Percentiles rank a stretch among this genome's conserved stretches.
Conservation (phyloP, 2,888 invertebrate genomes). For the Patella ulyssiponensis region DNA sequence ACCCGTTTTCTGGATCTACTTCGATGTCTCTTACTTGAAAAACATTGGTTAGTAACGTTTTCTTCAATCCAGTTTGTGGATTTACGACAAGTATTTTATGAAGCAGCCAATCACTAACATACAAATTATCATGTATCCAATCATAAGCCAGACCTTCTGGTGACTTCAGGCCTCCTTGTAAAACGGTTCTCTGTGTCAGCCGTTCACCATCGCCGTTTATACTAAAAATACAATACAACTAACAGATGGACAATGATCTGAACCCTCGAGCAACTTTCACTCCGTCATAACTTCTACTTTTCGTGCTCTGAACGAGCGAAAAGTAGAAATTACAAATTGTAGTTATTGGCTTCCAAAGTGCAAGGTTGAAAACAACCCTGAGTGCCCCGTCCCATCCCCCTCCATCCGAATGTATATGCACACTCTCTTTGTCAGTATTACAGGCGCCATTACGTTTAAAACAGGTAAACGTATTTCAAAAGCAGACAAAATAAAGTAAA, state of each 20-base stretch:
- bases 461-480: too few relatives aligned
- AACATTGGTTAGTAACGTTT: background rate
- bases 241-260: background rate
- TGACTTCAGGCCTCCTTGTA: background rate
- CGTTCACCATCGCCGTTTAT: background rate
- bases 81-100: background rate
- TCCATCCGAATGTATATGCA: too few relatives aligned
- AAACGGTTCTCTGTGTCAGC: background rate
- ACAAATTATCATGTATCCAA: background rate
- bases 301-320: too few relatives aligned
- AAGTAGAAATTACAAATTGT: too few relatives aligned
- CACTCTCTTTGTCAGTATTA: too few relatives aligned
- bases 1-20: background rate
- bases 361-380: too few relatives aligned
- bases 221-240: background rate
- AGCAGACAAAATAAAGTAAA: too few relatives aligned
- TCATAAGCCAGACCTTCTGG: constrained; percentile 2
- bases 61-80: background rate
- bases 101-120: background rate
- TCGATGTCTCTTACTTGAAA: background rate
- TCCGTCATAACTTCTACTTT: too few relatives aligned
- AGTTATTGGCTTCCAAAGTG: too few relatives aligned
- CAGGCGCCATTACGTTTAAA: too few relatives aligned
- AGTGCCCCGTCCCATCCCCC: too few relatives aligned
- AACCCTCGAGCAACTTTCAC: background rate